Conservation (phyloP, 1,140 invertebrate species). For the Lamellibrachia luymesi region DNA sequence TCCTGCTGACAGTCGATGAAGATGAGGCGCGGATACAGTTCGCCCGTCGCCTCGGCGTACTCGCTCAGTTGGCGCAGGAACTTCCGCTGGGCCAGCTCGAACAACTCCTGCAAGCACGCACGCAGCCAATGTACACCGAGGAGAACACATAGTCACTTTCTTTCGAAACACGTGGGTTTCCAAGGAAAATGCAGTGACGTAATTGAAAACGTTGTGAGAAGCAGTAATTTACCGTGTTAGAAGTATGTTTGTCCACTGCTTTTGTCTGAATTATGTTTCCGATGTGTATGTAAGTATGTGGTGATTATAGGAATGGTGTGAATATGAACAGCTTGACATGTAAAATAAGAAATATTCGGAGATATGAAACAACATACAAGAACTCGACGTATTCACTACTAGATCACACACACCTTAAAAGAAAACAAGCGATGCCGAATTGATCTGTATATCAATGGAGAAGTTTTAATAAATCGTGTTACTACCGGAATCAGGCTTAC, state of each 20-base stretch:
- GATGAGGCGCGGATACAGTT: slow-evolving; percentile 29
- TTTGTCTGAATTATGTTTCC: not conserved
- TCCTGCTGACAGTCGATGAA: slow-evolving; percentile 28
- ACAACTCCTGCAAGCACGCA: slow-evolving; percentile 28
- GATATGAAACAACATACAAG: not conserved
- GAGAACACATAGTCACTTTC: not conserved
- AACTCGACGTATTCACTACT: not conserved
- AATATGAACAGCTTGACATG: not conserved
- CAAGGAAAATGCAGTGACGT: not conserved
- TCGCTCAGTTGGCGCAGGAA: slow-evolving; percentile 30
- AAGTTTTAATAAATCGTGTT: not conserved
- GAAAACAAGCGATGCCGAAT: not conserved
- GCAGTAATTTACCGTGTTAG: no score
- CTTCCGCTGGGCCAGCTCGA: slow-evolving; percentile 35
- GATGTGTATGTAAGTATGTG: not conserved
- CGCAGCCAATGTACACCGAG: not conserved
- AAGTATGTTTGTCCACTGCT: not conserved
- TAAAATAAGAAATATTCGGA: not conserved
- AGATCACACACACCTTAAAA: not conserved
- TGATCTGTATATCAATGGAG: not conserved
- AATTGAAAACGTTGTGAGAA: not conserved
- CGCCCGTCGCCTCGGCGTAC: slow-evolving; percentile 24
- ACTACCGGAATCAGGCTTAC: not conserved
- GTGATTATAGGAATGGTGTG: not conserved
- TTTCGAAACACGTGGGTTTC: not conserved